Conservation (phyloP, 2,797 vertebrate genomes). For the Megaceryle alcyon region DNA sequence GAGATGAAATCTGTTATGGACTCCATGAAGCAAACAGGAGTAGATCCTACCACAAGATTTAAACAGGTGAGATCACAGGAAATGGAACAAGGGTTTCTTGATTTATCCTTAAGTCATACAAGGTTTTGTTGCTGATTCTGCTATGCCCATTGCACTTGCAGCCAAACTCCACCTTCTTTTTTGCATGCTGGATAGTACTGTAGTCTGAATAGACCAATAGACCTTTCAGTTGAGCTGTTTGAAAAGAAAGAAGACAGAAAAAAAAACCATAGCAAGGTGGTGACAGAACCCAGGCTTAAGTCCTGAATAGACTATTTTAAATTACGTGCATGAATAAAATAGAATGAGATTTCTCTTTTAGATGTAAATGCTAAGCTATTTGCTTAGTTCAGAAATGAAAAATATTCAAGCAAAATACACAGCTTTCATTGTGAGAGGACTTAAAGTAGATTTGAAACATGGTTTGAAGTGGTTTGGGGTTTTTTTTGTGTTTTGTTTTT, state of each 20-base stretch:
- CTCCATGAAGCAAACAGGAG: constrained; percentile 94
- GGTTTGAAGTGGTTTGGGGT: constrained; percentile 5
- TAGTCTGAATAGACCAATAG: background rate
- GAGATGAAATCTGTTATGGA: constrained; percentile 96
- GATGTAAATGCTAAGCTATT: constrained; percentile 11
- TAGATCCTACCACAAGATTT: constrained; percentile 97
- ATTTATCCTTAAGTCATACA: background rate
- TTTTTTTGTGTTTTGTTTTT: too few relatives aligned
- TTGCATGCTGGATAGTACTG: background rate
- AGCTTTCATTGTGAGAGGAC: constrained; percentile 15
- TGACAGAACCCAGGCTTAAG: background rate
- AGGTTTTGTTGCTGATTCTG: background rate
- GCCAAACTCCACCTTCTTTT: background rate
- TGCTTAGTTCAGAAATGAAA: background rate
- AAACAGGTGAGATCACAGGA: constrained; percentile 91
- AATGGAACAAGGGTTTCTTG: background rate
- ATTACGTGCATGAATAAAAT: background rate
- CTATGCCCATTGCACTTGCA: background rate
- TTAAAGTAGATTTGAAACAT: constrained; percentile 35
- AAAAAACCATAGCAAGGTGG: background rate
- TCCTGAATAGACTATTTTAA: background rate
- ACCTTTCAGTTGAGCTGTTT: background rate
- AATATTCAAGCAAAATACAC: constrained; percentile 13
- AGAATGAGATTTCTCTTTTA: constrained; percentile 20
- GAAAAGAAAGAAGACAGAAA: background rate